Base-by-base conservation (phyloP, 2,888 invertebrate species). In the Fissipunctia ypsillon region DNA sequence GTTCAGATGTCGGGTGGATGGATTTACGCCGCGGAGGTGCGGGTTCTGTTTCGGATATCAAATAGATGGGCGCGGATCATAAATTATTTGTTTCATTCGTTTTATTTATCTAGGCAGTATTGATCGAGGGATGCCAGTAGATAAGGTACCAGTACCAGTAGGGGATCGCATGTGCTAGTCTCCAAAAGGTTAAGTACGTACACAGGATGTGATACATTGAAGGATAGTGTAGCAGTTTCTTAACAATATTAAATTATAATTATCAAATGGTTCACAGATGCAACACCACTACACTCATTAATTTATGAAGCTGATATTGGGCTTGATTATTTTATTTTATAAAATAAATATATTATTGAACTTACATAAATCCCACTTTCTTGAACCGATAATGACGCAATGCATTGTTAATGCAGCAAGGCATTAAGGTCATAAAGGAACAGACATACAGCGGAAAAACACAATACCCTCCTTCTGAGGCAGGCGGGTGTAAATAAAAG, bases 1-100 rank as follows among this genome's bases (percentile, higher is more conserved):
- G 85, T 86, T 80, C 78, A 78, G 83, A 73, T 83, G 85, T 86
- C 86, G 35, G 31, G 10, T 28, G 82, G 84, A 85, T 80, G 69
- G 77, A 85, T 85, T 85, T 84, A 85, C 78, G 56, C 68, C 25
- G 43, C 56, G 54, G 38, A 61, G 72, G 59, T 48, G n/a, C 76
- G 35, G 81, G 69, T 76, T 61, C 71, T 67, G 67, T 82, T 82
- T 69, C 60, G 38, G 78, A 83, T 70, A 70, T 78, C 64, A 71
- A 83, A 80, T 83, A 75, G 63, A 81, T 67, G 57, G 81, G 76
- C 45, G 68, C 67, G 25, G 68, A 60, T 70, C 70, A 66, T 84
- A 64, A 69, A 64, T 80, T 69, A 70, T 81, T 50, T 35, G 69
- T 65, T 78, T 54, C 54, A 68, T 67, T 60, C 57, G 19, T 45